Evolutionary conservation across 2,888 invertebrate species (phyloP).

Genomic region (Drosophila helvetica): DNA sequence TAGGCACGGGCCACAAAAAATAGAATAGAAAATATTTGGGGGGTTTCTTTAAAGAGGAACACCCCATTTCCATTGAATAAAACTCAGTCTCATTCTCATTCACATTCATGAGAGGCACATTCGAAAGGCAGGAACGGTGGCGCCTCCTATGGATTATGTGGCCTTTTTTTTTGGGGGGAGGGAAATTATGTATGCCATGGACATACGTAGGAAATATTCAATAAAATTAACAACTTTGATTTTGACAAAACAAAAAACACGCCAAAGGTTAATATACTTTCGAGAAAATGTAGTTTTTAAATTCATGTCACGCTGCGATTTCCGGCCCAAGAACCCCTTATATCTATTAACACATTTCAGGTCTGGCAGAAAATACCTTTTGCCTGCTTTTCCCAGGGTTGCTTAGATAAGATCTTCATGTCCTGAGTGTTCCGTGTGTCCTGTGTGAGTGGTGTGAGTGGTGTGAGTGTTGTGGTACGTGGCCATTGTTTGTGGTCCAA

Average conservation of each 20-base stretch:
- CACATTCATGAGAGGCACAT: constrained; percentile 3
- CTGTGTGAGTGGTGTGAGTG: background rate
- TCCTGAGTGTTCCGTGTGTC: background rate
- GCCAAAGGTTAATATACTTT: constrained; percentile 24
- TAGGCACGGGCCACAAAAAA: constrained; percentile 38
- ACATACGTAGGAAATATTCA: constrained; percentile 47
- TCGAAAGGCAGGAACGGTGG: background rate
- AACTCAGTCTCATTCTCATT: constrained; percentile 3
- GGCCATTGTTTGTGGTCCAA: constrained; percentile 54
- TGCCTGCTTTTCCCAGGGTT: constrained; percentile 6
- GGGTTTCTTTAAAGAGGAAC: constrained; percentile 22
- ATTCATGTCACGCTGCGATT: constrained; percentile 73
- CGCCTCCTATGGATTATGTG: background rate
- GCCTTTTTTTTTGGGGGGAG: constrained; percentile 6
- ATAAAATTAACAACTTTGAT: constrained; percentile 58
- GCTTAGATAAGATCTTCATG: constrained; percentile 35
- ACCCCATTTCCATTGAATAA: constrained; percentile 22
- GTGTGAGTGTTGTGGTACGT: constrained; percentile 48
- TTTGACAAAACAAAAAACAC: constrained; percentile 21
- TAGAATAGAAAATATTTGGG: background rate
- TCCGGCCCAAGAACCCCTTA: constrained; percentile 64
- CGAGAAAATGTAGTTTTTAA: constrained; percentile 50
- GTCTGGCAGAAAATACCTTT: constrained; percentile 8
- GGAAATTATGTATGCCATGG: constrained; percentile 54
- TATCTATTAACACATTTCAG: constrained; percentile 71